These are phyloP conservation scores for Tetranychus urticae DNA, from an alignment of 1,140 invertebrate species.

Conservation along the genomic window DNA sequence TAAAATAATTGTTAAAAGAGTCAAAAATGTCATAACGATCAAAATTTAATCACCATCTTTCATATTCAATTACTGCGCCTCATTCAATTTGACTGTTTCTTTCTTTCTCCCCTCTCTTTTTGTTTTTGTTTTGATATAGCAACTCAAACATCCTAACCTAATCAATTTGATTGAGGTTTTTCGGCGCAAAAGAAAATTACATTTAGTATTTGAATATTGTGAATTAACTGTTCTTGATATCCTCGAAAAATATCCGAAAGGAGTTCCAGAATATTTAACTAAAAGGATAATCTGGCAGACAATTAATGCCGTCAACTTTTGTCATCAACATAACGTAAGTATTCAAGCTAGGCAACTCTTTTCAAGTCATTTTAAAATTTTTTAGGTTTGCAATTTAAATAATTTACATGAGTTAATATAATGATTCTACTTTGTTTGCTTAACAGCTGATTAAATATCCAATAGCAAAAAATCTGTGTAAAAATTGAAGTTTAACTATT, in stretches of 20 bases:
- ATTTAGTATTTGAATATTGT: conserved; percentile 96
- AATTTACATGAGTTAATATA: not conserved
- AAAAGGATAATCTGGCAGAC: conserved; percentile 89
- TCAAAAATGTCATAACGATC: too few relatives aligned
- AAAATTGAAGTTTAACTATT: not conserved
- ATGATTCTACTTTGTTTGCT: not conserved
- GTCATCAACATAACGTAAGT: conserved; percentile 60
- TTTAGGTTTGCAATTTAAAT: not conserved
- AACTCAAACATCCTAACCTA: conserved; percentile 90
- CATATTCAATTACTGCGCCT: too few relatives aligned
- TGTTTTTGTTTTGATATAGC: conserved; percentile 29
- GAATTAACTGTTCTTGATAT: conserved; percentile 90
- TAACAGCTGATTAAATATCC: not conserved
- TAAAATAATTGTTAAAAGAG: too few relatives aligned
- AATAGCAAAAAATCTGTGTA: not conserved
- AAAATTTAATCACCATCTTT: too few relatives aligned
- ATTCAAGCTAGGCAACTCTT: not conserved
- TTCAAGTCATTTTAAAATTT: too few relatives aligned
- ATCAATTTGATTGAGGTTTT: conserved; percentile 96
- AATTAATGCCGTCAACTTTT: conserved; percentile 77
- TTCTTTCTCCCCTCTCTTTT: too few relatives aligned
- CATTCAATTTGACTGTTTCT: too few relatives aligned
- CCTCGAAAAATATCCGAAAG: conserved; percentile 64
- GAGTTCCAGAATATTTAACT: conserved; percentile 60
- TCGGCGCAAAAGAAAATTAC: conserved; percentile 75